Evolutionary conservation across 2,113 vertebrate genomes (phyloP).

Genomic region (Cercocebus atys): DNA sequence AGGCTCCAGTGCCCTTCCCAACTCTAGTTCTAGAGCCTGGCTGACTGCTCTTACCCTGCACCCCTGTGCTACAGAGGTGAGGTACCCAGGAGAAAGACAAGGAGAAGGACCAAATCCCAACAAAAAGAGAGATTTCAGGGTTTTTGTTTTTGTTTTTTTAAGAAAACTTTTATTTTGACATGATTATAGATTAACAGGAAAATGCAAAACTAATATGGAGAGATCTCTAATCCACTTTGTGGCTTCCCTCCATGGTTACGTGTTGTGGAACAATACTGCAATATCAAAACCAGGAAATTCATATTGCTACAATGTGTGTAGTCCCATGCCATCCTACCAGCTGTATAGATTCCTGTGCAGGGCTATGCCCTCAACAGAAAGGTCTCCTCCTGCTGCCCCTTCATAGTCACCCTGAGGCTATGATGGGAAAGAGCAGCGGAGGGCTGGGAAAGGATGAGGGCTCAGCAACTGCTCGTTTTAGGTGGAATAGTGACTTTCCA

Average conservation of each 20-base stretch:
- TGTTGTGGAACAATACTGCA: fast-evolving
- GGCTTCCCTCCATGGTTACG: fast-evolving
- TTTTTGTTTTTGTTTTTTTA: too few relatives aligned
- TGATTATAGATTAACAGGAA: neutral
- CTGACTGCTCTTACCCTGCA: fast-evolving
- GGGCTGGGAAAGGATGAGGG: fast-evolving
- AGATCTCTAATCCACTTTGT: neutral
- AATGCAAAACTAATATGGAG: neutral
- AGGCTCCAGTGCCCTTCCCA: neutral
- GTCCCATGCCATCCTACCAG: too few relatives aligned
- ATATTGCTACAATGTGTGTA: fast-evolving
- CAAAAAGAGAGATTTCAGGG: neutral
- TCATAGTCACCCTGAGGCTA: fast-evolving
- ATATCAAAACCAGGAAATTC: fast-evolving
- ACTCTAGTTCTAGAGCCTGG: neutral
- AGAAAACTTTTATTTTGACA: neutral
- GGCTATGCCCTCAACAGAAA: neutral
- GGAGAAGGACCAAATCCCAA: neutral
- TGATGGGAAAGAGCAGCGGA: fast-evolving
- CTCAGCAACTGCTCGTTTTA: neutral
- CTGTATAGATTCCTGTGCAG: fast-evolving
- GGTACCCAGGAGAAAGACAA: neutral
- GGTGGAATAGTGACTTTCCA: fast-evolving
- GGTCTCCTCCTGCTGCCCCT: too few relatives aligned
- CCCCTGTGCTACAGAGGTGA: neutral